Base-by-base conservation (phyloP, 2,797 vertebrate genomes). In the Taenioides sp. region DNA sequence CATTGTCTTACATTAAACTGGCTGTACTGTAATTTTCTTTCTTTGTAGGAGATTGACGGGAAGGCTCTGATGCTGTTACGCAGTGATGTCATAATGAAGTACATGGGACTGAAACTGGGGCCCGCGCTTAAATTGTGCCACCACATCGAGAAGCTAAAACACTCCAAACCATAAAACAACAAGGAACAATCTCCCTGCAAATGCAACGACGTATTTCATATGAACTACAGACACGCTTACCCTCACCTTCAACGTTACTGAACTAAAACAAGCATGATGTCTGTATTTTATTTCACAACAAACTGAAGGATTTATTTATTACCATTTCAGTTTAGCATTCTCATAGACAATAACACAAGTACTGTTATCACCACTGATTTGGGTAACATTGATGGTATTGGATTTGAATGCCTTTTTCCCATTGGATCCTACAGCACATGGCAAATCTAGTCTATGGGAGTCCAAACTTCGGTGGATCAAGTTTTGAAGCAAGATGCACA, bases 71-170 rank as follows among this genome's bases (percentile, higher is more conserved):
- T 99, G 78, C 91, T 99, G 72, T 94, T 99, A 65, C 94, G 96
- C 79, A 99, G 96, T 74, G 98, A 99, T 80, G 94, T 96, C 95
- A 95, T 98, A 73, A 99, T 98, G 96, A 99, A 98, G 92, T 98
- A 99, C 68, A 97, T 99, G 97, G 97, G 97, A 73, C 93, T 99
- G 80, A 98, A 99, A 75, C 92, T 99, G 72, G 98, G 98, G 5
- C 98, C 98, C 34, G 96, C 97, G 12, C 94, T 98, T 7, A 99
- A 99, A 89, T 74, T 99, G n/a, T 98, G 96, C 86, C 96, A 98
- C 85, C 96, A 99, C 89, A 97, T 99, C 83, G 96, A 99, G 87
- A 93, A 94, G 89, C 95, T 99, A 77, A 98, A 98, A 86, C 95
- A 96, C 89, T 93, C 94, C 70, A 98, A 96, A 86, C 94, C 93